Conservation (phyloP, 2,888 invertebrate genomes). For the Stegana nigrithorax region DNA sequence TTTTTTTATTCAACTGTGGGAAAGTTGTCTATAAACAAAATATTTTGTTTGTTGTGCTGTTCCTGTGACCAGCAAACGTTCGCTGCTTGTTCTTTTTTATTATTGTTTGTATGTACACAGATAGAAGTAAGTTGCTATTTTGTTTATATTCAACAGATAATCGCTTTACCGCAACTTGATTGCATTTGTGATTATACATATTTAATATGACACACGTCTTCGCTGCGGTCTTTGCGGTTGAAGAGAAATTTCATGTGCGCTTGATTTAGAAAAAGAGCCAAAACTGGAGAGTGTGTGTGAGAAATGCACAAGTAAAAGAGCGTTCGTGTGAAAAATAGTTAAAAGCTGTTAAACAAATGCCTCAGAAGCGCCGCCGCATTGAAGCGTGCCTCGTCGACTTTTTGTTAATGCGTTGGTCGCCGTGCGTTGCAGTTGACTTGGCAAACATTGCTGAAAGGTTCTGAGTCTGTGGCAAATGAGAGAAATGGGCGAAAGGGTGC, state of each 20-base stretch:
- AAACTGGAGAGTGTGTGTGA: too few species aligned
- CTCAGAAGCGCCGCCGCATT: background rate
- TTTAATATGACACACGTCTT: constrained; percentile 34
- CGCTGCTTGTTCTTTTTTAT: constrained; percentile 23
- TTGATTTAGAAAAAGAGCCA: too few species aligned
- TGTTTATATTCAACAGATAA: constrained; percentile 37
- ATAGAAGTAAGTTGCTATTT: constrained; percentile 33
- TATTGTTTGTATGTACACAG: too few species aligned
- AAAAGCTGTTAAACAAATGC: background rate
- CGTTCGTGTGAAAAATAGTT: too few species aligned
- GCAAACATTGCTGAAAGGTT: too few species aligned
- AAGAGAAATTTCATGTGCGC: constrained; percentile 11
- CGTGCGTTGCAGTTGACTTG: too few species aligned
- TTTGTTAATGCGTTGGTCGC: too few species aligned
- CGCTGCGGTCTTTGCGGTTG: background rate
- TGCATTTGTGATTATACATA: constrained; percentile 58
- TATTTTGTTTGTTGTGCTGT: constrained; percentile 50
- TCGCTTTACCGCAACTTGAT: constrained; percentile 44
- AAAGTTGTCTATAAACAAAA: constrained; percentile 54
- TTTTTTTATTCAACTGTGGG: constrained; percentile 44
- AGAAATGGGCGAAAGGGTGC: too few species aligned
- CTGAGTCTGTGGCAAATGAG: too few species aligned
- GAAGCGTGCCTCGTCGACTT: too few species aligned
- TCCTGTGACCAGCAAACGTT: constrained; percentile 51
- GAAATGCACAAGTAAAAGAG: too few species aligned